These are phyloP conservation scores for Sphenopsis melanotis DNA, from an alignment of 2,797 vertebrate species.

Conservation along the genomic window DNA sequence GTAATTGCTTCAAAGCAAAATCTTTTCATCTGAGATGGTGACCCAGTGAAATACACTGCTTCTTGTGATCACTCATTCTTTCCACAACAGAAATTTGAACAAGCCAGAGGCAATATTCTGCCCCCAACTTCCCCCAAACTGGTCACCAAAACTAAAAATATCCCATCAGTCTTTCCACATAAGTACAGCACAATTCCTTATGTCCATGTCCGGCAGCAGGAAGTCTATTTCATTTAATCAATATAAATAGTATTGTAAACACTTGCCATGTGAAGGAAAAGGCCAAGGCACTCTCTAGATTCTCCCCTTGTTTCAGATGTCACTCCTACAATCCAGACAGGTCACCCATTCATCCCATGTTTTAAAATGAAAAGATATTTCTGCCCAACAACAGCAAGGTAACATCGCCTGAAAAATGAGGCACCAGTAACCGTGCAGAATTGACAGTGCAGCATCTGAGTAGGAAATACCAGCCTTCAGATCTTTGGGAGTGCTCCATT, in stretches of 20 bases:
- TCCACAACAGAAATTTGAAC: background rate
- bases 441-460: background rate
- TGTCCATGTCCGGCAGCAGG: background rate
- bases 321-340: background rate
- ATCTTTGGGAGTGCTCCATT: background rate
- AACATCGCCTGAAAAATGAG: background rate
- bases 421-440: background rate
- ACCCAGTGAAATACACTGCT: background rate
- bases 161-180: background rate
- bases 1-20: background rate
- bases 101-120: background rate
- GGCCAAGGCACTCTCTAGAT: background rate
- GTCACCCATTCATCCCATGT: background rate
- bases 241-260: background rate
- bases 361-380: background rate
- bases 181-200: background rate
- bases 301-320: background rate
- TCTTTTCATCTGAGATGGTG: background rate
- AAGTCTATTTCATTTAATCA: background rate
- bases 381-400: background rate
- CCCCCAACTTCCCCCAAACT: background rate
- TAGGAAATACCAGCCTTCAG: background rate
- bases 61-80: background rate
- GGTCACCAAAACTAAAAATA: background rate
- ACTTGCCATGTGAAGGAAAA: background rate